Evolutionary conservation across 2,797 vertebrate species (phyloP).

Genomic region (Philypnodon macrostomus): DNA sequence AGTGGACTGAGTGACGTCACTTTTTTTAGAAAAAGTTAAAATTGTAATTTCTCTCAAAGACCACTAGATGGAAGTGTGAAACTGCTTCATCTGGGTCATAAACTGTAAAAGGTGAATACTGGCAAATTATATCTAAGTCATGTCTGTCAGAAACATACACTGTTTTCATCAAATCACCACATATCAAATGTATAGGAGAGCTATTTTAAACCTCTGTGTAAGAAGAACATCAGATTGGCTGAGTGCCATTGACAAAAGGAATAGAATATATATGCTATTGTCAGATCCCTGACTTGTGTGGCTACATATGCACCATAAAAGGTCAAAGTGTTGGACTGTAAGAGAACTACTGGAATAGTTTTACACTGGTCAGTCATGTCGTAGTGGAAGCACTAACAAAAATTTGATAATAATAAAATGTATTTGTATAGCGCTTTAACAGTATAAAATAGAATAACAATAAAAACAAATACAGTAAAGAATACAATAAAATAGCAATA

Average conservation of each 20-base stretch:
- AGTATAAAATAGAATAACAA: no score
- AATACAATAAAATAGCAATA: no score
- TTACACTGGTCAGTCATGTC: no score
- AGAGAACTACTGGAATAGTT: background rate
- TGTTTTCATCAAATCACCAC: slow-evolving; percentile 25
- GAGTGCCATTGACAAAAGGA: slow-evolving; percentile 30
- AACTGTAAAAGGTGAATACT: no score
- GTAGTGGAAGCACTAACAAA: no score
- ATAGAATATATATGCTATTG: slow-evolving; percentile 34
- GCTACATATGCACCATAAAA: slow-evolving; percentile 44
- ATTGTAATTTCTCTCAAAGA: background rate
- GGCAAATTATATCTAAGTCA: slow-evolving; percentile 8
- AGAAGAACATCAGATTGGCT: slow-evolving; percentile 29
- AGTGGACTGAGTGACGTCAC: background rate
- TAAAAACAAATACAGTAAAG: no score
- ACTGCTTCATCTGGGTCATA: background rate
- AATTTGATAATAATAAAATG: no score
- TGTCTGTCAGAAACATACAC: slow-evolving; percentile 17
- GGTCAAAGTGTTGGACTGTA: slow-evolving; percentile 15
- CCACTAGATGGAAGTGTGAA: slow-evolving; percentile 50
- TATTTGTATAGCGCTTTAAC: slow-evolving; percentile 25
- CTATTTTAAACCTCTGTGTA: slow-evolving; percentile 38
- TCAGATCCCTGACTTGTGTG: slow-evolving; percentile 33
- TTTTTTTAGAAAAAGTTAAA: background rate
- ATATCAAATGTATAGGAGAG: slow-evolving; percentile 24